phyloP scores from a whole-genome alignment of 2,888 invertebrate species.

The Brachyptera risi region DNA sequence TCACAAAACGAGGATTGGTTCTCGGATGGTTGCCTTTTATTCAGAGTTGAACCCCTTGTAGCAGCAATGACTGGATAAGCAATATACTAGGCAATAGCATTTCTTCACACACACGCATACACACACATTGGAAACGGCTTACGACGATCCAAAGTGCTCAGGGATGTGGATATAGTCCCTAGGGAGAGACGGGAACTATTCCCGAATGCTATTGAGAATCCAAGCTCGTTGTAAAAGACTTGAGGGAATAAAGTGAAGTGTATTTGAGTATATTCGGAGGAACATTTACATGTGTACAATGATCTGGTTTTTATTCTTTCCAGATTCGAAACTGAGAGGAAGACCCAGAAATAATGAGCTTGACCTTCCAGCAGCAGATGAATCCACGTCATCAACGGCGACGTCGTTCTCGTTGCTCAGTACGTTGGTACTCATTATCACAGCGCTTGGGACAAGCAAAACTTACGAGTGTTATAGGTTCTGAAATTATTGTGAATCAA shows the following conservation, averaged over 20 bases:
- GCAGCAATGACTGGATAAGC: slow-evolving; percentile 9
- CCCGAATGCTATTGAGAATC: slow-evolving; percentile 13
- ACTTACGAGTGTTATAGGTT: too few species aligned
- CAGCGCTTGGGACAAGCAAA: too few species aligned
- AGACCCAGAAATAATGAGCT: slow-evolving; percentile 21
- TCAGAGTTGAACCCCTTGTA: too few species aligned
- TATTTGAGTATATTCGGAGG: slow-evolving; percentile 10
- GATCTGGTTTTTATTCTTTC: slow-evolving; percentile 1
- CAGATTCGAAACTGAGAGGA: slow-evolving; percentile 27
- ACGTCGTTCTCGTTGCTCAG: background rate
- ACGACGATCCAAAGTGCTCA: slow-evolving; percentile 20
- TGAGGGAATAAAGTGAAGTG: background rate
- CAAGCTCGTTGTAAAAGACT: background rate
- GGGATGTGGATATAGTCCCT: background rate
- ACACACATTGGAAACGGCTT: background rate
- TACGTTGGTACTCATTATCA: background rate
- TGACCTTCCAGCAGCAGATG: slow-evolving; percentile 25
- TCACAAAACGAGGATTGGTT: slow-evolving; percentile 11
- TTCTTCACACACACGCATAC: background rate
- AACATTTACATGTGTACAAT: slow-evolving; percentile 20
- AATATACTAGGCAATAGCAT: slow-evolving; percentile 18
- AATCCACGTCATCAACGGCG: slow-evolving; percentile 17
- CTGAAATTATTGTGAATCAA: too few species aligned
- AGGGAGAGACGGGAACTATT: slow-evolving; percentile 7
- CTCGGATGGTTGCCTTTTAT: background rate